These are phyloP conservation scores for Pitta sordida DNA, from an alignment of 2,113 vertebrate genomes.

Conservation along the genomic window DNA sequence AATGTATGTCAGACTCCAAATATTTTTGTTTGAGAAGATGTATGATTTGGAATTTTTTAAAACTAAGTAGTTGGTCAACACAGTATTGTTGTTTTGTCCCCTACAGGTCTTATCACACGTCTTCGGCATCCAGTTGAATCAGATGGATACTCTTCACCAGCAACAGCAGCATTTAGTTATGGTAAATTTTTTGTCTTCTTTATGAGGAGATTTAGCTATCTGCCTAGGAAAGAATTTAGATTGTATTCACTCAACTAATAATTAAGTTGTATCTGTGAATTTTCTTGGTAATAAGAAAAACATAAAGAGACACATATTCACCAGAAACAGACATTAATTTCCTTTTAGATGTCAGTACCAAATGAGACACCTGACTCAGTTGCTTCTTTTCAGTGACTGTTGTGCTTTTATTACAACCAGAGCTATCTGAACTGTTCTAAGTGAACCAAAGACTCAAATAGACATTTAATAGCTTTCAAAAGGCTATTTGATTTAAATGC, in stretches of 20 bases:
- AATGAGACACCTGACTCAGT: not conserved
- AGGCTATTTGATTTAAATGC: not conserved
- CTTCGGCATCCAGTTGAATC: constrained; percentile 78
- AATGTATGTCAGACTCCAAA: not conserved
- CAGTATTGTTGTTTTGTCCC: not conserved
- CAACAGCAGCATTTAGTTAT: constrained; percentile 76
- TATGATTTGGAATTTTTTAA: not conserved
- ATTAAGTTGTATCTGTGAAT: not conserved
- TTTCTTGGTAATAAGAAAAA: not conserved
- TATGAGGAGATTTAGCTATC: not conserved
- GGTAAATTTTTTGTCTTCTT: constrained; percentile 65
- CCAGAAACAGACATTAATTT: not conserved
- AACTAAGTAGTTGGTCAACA: not conserved
- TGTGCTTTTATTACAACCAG: not conserved
- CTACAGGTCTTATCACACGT: constrained; percentile 79
- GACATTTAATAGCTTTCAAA: not conserved
- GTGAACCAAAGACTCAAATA: not conserved
- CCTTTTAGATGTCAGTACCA: not conserved
- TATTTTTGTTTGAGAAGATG: not conserved
- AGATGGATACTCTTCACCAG: constrained; percentile 71
- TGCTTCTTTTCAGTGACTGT: not conserved
- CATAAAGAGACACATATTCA: not conserved
- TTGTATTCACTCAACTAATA: not conserved
- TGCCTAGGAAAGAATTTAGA: not conserved
- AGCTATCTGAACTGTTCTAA: not conserved